Base-by-base conservation (phyloP, 2,113 vertebrate genomes). In the Phaethon lepturus region DNA sequence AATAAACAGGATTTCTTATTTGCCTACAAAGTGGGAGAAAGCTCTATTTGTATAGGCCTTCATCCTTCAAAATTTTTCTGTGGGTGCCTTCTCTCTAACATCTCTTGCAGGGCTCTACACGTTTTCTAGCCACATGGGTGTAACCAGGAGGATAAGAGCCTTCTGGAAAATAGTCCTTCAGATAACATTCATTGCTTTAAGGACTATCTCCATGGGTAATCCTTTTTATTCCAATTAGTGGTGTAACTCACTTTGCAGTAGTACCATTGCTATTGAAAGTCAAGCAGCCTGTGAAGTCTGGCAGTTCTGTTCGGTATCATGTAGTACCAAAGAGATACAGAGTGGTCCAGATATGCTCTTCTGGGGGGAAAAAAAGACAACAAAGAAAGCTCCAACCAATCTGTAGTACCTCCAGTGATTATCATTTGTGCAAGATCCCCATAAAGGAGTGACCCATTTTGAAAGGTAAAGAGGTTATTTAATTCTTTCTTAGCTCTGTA, bases 111-210 rank as follows among this genome's bases (percentile, higher is more conserved):
- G 42, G 23, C n/a, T 90, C 52, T 67, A 10, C 5, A 1, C 10
- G 9, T 74, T 93, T 91, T 83, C 28, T n/a, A 26, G 45, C 55
- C 24, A 11, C 24, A 6, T 45, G 45, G 20, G 17, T 63, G 22
- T 67, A 73, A 78, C 55, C 50, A 77, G 53, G 55, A 94, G 50
- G 55, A 67, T 42, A 86, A 88, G 45, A 35, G 33, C 7, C 8
- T 66, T 83, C 11, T 13, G 15, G n/a, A 69, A 86, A 76, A n/a
- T 18, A 17, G 31, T 26, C 56, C 45, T 83, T n/a, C 69, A 76
- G 75, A 28, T 82, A 90, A 72, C 20, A 66, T 90, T 90, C 13
- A 31, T 71, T 74, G 26, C 72, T 86, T 53, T 66, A 28, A 92
- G 45, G 29, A 8, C 20, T 58, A 33, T 45, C 40, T 68, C 23